phyloP scores from a whole-genome alignment of 2,888 invertebrate genomes.

The Cephus spinipes region DNA sequence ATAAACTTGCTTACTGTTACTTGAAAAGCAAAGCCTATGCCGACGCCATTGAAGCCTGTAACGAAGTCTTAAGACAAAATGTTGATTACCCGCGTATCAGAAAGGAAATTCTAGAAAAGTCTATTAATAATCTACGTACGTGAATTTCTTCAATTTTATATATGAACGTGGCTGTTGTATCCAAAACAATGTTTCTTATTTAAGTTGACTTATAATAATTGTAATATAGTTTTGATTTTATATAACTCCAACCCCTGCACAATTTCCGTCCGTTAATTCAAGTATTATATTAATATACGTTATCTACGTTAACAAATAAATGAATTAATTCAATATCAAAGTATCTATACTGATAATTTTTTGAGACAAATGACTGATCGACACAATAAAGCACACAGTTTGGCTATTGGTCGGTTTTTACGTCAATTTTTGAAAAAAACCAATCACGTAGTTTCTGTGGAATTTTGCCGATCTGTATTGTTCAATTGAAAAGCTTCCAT shows the following conservation, averaged over 20 bases:
- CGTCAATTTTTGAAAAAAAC: not conserved
- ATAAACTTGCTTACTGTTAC: constrained; percentile 91
- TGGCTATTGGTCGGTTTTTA: too few relatives aligned
- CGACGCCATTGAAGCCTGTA: constrained; percentile 92
- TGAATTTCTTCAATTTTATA: constrained; percentile 54
- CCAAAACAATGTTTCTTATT: not conserved
- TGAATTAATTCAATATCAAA: not conserved
- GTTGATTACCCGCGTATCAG: constrained; percentile 92
- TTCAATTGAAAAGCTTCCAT: not conserved
- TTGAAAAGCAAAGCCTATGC: constrained; percentile 90
- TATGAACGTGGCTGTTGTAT: not conserved
- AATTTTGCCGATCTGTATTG: not conserved
- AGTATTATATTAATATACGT: not conserved
- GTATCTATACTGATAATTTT: not conserved
- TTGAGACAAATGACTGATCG: not conserved
- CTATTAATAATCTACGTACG: constrained; percentile 79
- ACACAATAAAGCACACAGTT: not conserved
- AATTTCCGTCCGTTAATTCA: not conserved
- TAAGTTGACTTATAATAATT: not conserved
- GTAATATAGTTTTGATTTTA: not conserved
- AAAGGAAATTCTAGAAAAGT: constrained; percentile 95
- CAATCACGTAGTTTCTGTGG: not conserved
- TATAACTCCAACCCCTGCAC: not conserved
- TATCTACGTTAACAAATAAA: not conserved
- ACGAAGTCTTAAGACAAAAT: constrained; percentile 82